A percentile compares a stretch with the other conserved stretches of the same genome.
Evolutionary conservation across 2,888 invertebrate species (phyloP).

Genomic region (Lymantria dispar): DNA sequence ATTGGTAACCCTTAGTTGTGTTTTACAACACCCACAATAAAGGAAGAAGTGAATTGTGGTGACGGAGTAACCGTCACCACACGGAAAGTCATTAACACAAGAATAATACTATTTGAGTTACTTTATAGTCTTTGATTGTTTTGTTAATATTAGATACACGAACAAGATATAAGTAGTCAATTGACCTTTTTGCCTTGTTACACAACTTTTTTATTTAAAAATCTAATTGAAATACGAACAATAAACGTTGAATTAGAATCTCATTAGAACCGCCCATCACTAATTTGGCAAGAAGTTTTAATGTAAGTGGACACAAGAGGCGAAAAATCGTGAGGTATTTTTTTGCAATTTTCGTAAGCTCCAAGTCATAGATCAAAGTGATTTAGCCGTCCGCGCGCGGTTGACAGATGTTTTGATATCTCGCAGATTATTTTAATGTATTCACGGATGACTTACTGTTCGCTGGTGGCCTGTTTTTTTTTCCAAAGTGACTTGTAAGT

Average conservation of each 20-base stretch:
- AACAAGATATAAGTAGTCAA: constrained; percentile 14
- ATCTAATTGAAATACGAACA: constrained; percentile 33
- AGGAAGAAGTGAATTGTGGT: too few relatives aligned
- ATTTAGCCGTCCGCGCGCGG: constrained; percentile 43
- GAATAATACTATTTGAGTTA: too few relatives aligned
- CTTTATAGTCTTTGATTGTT: too few relatives aligned
- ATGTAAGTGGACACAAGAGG: constrained; percentile 38
- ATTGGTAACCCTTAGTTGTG: too few relatives aligned
- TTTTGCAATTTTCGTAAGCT: constrained; percentile 34
- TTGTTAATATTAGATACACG: too few relatives aligned
- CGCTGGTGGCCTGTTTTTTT: constrained; percentile 67
- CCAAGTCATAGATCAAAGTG: constrained; percentile 61
- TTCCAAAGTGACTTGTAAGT: constrained; percentile 73
- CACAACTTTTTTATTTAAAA: constrained; percentile 19
- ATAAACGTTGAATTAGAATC: constrained; percentile 41
- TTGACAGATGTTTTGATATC: constrained; percentile 78
- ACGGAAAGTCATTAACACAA: too few relatives aligned
- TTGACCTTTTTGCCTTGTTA: constrained; percentile 28
- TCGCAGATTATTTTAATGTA: constrained; percentile 71
- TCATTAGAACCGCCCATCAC: constrained; percentile 36
- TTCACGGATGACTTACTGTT: constrained; percentile 71
- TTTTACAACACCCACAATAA: too few relatives aligned
- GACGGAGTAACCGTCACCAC: too few relatives aligned
- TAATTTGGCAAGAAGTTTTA: constrained; percentile 34
- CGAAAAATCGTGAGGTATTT: constrained; percentile 43